Percentiles rank a stretch among this genome's conserved stretches.
Conservation (phyloP, 2,888 invertebrate species). For the Amblyteles armatorius region DNA sequence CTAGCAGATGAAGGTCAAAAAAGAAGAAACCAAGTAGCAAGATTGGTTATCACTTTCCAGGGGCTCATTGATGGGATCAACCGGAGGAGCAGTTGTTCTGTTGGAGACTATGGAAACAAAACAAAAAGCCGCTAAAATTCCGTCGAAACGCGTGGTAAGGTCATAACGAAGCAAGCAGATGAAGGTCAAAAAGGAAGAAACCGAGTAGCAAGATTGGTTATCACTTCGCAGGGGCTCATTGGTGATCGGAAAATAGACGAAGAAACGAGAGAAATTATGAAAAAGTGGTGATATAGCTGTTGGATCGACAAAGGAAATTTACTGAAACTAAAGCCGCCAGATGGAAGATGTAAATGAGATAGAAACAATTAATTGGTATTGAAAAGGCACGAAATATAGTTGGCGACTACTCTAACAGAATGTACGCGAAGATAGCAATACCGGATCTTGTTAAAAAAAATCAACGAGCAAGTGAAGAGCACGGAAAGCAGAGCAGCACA, state of each 20-base stretch:
- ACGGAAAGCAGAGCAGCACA: background rate
- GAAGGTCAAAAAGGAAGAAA: too few species aligned
- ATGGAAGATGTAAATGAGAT: background rate
- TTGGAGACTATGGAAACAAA: too few species aligned
- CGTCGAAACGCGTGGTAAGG: too few species aligned
- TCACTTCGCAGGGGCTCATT: constrained; percentile 71
- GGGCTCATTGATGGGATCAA: background rate
- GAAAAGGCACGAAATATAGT: background rate
- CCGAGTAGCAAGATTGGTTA: too few species aligned
- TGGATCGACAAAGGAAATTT: background rate
- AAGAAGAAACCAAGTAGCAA: background rate
- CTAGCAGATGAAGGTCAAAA: background rate
- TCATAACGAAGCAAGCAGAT: too few species aligned
- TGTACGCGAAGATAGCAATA: background rate
- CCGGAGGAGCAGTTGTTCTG: too few species aligned
- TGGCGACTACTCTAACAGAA: background rate
- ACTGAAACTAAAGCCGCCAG: background rate
- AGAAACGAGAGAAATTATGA: background rate
- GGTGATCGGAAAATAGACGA: constrained; percentile 67
- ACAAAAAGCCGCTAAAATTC: too few species aligned
- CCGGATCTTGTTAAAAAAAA: background rate
- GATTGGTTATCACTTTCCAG: background rate
- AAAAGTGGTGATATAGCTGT: background rate
- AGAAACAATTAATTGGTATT: background rate
- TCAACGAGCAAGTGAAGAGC: background rate